Evolutionary conservation across 2,113 vertebrate genomes (phyloP).

Genomic region (Actinemys pallida): DNA sequence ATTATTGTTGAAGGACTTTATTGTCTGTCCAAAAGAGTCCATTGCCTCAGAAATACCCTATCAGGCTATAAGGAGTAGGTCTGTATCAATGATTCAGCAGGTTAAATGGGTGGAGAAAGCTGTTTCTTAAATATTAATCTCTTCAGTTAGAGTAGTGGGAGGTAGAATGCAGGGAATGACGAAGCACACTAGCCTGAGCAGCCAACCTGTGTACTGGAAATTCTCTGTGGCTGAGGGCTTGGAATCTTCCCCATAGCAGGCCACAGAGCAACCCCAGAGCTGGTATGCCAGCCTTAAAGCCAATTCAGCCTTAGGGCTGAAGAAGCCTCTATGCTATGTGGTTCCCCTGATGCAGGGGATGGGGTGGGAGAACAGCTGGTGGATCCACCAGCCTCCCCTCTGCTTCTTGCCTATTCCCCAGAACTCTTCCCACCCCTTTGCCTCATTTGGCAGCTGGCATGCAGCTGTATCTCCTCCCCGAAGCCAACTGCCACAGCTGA

Average conservation of each 20-base stretch:
- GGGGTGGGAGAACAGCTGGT: neutral
- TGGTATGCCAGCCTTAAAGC: neutral
- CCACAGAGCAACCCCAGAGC: too few species aligned
- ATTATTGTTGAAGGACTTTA: neutral
- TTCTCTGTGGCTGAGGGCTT: neutral
- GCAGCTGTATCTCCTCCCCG: neutral
- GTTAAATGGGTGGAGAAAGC: slow-evolving; percentile 11
- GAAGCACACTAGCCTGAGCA: neutral
- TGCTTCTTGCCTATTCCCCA: neutral
- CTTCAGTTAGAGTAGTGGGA: neutral
- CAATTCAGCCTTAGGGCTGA: neutral
- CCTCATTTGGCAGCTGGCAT: neutral
- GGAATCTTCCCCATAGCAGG: neutral
- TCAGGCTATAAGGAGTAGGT: neutral
- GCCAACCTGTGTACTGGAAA: neutral
- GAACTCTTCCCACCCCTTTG: neutral
- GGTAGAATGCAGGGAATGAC: neutral
- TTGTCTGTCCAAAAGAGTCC: neutral
- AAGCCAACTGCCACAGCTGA: neutral
- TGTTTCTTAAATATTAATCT: neutral
- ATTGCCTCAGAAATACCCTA: neutral
- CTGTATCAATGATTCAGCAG: neutral
- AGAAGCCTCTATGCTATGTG: neutral
- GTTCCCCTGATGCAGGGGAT: neutral
- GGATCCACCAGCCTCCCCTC: neutral